Evolutionary conservation across 2,888 invertebrate genomes (phyloP), one percentile per base, ranked within the genome.

Genomic region (Apamea sordens): DNA sequence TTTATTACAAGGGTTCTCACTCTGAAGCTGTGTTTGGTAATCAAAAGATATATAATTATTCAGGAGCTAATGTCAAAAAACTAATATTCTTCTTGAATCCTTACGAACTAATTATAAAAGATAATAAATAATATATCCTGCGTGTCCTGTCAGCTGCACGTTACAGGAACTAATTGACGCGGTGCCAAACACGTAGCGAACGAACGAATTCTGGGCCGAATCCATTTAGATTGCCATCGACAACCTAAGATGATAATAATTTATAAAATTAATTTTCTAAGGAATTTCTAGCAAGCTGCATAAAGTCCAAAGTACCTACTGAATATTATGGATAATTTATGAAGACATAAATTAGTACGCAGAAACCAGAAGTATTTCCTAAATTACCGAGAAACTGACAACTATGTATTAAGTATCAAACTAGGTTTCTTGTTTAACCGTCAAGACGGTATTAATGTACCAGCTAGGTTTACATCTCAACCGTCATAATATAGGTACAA

Each of bases 271-370:
- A n/a, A 70, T 10, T 73, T 47, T 41, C 41, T 10, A n/a, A n/a
- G 7, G n/a, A 77, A 32, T 21, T 44, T 44, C 32, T 77, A 7
- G 21, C n/a, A 21, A 47, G 24, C n/a, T 50, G 2, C 32, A 5
- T 5, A 2, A 15, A 76, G 47, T 36, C 13, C 13, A 32, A 44
- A 75, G 41, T n/a, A 36, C 0, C 2, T 73, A 50, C 61, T 68
- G 18, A 32, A 50, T 78, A 41, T 18, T 13, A 67, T 79, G 15
- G 15, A 80, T 73, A n/a, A 80, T 36, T 80, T 80, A 68, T 73
- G 18, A 59, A 67, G 15, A 28, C 18, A 61, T 68, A 28, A 50
- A 68, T 68, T n/a, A 61, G 2, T 13, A 50, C 11, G 6, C n/a
- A 41, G 24, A 24, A 61, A 41, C 5, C 11, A 56, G 53, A 24